These are phyloP conservation scores for Drosophila mimica DNA, from an alignment of 2,888 invertebrate species.

Conservation along the genomic window DNA sequence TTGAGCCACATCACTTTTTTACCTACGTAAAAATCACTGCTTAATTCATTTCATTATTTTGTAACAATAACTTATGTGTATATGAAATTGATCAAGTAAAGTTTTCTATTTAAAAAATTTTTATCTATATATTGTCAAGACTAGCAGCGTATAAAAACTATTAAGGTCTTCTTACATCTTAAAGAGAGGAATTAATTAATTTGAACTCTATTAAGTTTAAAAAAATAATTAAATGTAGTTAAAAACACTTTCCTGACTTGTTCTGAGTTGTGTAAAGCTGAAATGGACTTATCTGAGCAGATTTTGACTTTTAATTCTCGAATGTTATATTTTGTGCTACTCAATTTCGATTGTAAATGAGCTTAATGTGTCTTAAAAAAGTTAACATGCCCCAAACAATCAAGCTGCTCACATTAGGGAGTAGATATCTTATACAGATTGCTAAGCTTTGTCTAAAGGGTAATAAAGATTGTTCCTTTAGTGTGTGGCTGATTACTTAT, in stretches of 20 bases:
- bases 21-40: background rate
- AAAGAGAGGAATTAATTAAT: background rate
- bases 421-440: background rate
- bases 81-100: background rate
- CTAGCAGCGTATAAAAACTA: background rate
- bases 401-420: background rate
- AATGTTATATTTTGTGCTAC: background rate
- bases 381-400: background rate
- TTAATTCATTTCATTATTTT: too few relatives aligned
- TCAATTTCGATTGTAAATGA: background rate
- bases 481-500: conserved; percentile 1
- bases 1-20: background rate
- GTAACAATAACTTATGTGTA: background rate
- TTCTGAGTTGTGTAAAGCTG: background rate
- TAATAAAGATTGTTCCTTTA: conserved; percentile 1
- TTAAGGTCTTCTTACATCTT: background rate
- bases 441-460: background rate
- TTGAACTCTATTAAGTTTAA: background rate
- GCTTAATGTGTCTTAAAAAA: background rate
- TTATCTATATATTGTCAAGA: background rate
- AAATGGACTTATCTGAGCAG: background rate
- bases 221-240: background rate
- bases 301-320: background rate
- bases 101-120: background rate
- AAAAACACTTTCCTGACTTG: background rate